Evolutionary conservation across 2,113 vertebrate genomes (phyloP), one percentile per base, ranked within the genome.

Genomic region (Cephalopholis sonnerati): DNA sequence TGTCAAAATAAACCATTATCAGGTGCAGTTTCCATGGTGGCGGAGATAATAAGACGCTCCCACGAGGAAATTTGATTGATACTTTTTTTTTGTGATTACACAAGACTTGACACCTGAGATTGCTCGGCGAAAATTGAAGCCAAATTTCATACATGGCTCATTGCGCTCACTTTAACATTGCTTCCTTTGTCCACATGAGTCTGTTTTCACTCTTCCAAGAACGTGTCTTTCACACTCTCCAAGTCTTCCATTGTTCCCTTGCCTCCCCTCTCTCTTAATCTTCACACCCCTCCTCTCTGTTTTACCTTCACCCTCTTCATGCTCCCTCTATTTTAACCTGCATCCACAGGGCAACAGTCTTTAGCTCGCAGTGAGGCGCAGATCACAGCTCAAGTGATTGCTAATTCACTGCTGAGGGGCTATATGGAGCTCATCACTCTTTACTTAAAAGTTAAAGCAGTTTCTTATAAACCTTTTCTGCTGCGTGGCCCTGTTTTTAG

Each of bases 301-400:
- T 36, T 36, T 36, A 7, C 1, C 32, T 36, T 36, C 63, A 22
- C n/a, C 3, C 41, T 54, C 17, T 65, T 66, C 44, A 44, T 29
- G 53, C 58, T 17, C 67, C 17, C 48, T 77, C 74, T 66, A 65
- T 78, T 82, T 77, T 62, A 77, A 79, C 81, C 71, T 81, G 46
- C 48, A 72, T 58, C 65, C 77, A 73, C 72, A 36, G 39, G 79
- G 77, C 51, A 68, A 22, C 48, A 36, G 59, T 58, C 81, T 82
- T 77, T 25, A 39, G 59, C 54, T 84, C 75, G 75, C 72, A 74
- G 68, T 48, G 70, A 69, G 75, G 12, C 64, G 73, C 57, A 61
- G 58, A 73, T 83, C 76, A 58, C 20, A 66, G 54, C 51, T 61
- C 44, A 63, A 62, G 61, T 51, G 41, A 54, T 68, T 71, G 73